Base-by-base conservation (phyloP, 2,888 invertebrate genomes). In the Scrobipalpa costella region DNA sequence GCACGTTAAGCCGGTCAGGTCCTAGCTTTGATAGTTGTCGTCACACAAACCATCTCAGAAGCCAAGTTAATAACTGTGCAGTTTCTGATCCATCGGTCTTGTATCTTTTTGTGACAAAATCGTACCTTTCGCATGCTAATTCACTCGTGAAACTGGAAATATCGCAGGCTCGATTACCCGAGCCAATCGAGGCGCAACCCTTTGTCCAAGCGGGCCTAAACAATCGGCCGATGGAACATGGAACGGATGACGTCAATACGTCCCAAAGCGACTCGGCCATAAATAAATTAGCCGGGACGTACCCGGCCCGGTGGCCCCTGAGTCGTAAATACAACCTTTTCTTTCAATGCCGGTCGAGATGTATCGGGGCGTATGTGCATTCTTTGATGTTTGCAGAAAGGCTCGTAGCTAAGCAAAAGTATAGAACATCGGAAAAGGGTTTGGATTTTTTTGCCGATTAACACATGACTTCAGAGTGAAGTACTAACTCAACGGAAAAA, bases 251-350 rank as follows among this genome's bases (percentile, higher is more conserved):
- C 62, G 52, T 47, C 62, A 62, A 57, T 62, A 62, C 62, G 57
- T 27, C 44, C 55, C 55, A 36, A 7, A 34, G 62, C 57, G 34
- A 58, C 52, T 62, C 15, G 27, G 65, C 64, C 64, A 68, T 68
- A 68, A 66, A 68, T 68, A 68, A 66, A 66, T 68, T 66, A 68
- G 66, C 36, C 47, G 40, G 33, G 40, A 47, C 63, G 61, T 57
- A 47, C 50, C 38, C 11, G 62, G 50, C 38, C 59, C 59, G 44
- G 17, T 27, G 44, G 59, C 59, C 59, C 59, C 21, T 40, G 57
- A 52, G 59, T 63, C 65, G 65, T 67, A 65, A 67, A 67, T 67
- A 65, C 59, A 59, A 59, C 59, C 59, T 59, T 58, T 65, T 55
- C 63, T 63, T 64, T 58, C 63, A 65, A 64, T 61, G 34, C 52